Evolutionary conservation across 2,113 vertebrate species (phyloP), one percentile per base, ranked within the genome.

Genomic region (Cinclus mexicanus): DNA sequence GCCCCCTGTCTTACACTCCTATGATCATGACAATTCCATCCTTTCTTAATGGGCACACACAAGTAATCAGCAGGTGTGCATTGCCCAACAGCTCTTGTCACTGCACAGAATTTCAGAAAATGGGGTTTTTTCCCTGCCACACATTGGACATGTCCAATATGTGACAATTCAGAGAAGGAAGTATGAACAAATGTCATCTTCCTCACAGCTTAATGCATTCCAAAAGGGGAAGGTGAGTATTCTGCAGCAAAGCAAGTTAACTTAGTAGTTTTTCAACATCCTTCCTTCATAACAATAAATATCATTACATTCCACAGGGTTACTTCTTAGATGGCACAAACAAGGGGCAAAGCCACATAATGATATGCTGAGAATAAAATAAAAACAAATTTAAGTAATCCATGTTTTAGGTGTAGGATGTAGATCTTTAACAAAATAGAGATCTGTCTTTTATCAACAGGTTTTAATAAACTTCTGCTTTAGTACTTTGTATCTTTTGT

Each of bases 91-190:
- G 29, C 23, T 68, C 53, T 67, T 35, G 19, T 21, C 44, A 83
- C 29, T 28, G 31, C 23, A 39, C 24, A 57, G 44, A 24, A 78
- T 17, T 64, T 63, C 70, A 72, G 15, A 77, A 61, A 56, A 77
- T 6, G 6, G 31, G 10, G 23, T 24, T 14, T 68, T 77, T 77
- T 68, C 49, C 60, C 47, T n/a, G 21, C 70, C 15, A 70, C 13
- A 15, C 2, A 1, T 3, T 41, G 23, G 25, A 49, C 24, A 2
- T 3, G 1, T 33, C 26, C 46, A 82, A 83, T 37, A 59, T 2
- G 3, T 42, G 76, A 59, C 49, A 49, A 20, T 2, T 21, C 23
- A 35, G n/a, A 52, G 22, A 72, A 68, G 63, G 53, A 84, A 84
- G 21, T 21, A 77, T 2, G 14, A 84, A 59, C 25, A 69, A 86